A percentile compares a stretch with the other conserved stretches of the same genome.
phyloP scores from a whole-genome alignment of 2,113 vertebrate species.

The Geococcyx californianus region DNA sequence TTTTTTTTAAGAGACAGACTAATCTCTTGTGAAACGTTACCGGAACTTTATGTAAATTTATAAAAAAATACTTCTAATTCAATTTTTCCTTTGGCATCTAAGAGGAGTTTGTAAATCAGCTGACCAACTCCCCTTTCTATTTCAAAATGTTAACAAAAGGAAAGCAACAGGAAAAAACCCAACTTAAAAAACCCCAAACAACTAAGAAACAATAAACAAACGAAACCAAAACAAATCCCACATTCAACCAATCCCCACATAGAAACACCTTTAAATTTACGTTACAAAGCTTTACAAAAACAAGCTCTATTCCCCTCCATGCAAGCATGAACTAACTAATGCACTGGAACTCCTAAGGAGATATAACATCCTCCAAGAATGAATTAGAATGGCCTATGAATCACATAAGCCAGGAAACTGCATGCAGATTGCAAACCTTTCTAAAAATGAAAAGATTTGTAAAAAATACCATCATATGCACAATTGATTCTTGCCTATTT shows the following conservation, averaged over 20 bases:
- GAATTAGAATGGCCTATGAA: not conserved
- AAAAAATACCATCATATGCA: not conserved
- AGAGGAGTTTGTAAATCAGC: not conserved
- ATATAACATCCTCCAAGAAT: not conserved
- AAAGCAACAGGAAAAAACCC: not conserved
- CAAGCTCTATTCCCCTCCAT: not conserved
- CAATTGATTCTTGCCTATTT: accelerated
- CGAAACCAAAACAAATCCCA: not conserved
- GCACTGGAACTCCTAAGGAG: not conserved
- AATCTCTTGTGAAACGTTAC: not conserved
- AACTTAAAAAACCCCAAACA: not conserved
- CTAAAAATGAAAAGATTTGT: not conserved
- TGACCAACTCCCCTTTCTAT: not conserved
- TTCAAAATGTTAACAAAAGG: not conserved
- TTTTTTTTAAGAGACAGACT: not conserved
- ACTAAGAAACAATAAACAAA: not conserved
- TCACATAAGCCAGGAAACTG: not conserved
- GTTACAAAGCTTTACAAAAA: not conserved
- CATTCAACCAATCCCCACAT: accelerated
- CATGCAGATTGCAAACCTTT: not conserved
- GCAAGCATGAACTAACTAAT: not conserved
- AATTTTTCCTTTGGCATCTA: not conserved
- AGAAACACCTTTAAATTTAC: not conserved
- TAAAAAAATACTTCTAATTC: not conserved
- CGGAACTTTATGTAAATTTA: not conserved